These are phyloP conservation scores for Murina feae DNA, from an alignment of 2,113 vertebrate species.

Conservation along the genomic window DNA sequence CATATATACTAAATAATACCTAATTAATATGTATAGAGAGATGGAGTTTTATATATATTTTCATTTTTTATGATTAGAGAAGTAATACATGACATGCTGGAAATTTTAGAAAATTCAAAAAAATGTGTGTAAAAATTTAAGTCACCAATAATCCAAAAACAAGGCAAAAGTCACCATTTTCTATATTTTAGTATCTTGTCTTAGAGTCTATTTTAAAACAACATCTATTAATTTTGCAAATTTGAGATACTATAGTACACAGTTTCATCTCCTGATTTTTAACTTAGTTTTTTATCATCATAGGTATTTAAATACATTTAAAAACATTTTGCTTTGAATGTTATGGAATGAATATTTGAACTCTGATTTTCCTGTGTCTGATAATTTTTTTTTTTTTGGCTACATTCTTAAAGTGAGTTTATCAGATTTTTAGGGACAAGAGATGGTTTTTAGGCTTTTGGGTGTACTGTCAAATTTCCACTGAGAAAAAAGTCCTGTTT, in stretches of 20 bases:
- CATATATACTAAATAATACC: background rate
- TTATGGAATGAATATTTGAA: background rate
- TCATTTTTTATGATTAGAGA: background rate
- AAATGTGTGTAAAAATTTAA: background rate
- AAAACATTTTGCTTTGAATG: background rate
- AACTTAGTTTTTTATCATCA: background rate
- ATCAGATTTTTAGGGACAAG: background rate
- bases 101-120: background rate
- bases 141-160: background rate
- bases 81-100: background rate
- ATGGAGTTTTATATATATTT: background rate
- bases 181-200: background rate
- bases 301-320: background rate
- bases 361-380: background rate
- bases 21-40: background rate
- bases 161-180: background rate
- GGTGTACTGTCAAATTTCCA: background rate
- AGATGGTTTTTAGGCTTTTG: background rate
- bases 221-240: background rate
- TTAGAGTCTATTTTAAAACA: background rate
- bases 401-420: background rate
- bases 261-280: background rate
- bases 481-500: background rate
- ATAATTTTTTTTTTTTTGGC: background rate
- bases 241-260: background rate